These are phyloP conservation scores for Anguilla japonica DNA, from an alignment of 2,113 vertebrate species.

Conservation along the genomic window DNA sequence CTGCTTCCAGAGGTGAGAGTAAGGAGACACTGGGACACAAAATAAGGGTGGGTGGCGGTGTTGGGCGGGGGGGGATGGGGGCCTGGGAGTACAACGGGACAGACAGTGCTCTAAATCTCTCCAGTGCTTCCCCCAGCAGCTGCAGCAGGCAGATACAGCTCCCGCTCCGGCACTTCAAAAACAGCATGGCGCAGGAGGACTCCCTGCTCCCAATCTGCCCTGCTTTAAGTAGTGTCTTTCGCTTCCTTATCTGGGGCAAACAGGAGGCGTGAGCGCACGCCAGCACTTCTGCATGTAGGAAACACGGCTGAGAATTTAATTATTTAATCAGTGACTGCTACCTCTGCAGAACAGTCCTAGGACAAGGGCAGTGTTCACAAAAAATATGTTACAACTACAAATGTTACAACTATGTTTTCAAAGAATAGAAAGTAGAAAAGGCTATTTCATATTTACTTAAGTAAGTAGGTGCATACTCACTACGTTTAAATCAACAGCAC, in stretches of 20 bases:
- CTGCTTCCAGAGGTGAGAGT: slow-evolving; percentile 45
- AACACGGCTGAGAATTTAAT: slow-evolving; percentile 41
- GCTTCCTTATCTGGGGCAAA: slow-evolving; percentile 61
- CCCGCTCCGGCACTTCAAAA: slow-evolving; percentile 53
- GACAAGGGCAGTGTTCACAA: background rate
- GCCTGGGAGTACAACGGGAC: slow-evolving; percentile 14
- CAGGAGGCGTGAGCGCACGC: slow-evolving; percentile 57
- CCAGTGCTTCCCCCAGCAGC: slow-evolving; percentile 42
- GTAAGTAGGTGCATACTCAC: background rate
- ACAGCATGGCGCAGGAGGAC: slow-evolving; percentile 39
- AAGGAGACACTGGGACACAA: slow-evolving; percentile 25
- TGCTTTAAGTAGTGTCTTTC: slow-evolving; percentile 20
- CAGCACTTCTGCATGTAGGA: slow-evolving; percentile 44
- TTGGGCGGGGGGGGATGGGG: background rate
- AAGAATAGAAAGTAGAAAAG: background rate
- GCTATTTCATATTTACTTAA: background rate
- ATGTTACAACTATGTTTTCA: background rate
- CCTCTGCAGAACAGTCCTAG: slow-evolving; percentile 17
- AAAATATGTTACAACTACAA: background rate
- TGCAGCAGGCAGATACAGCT: slow-evolving; percentile 58
- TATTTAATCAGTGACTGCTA: slow-evolving; percentile 35
- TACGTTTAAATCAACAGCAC: background rate
- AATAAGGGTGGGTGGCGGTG: slow-evolving; percentile 30
- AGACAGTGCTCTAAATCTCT: slow-evolving; percentile 11
- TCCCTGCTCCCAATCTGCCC: slow-evolving; percentile 25